Percentiles rank a stretch among this genome's conserved stretches.
Evolutionary conservation across 2,113 vertebrate genomes (phyloP).

Genomic region (Rafetus swinhoei): DNA sequence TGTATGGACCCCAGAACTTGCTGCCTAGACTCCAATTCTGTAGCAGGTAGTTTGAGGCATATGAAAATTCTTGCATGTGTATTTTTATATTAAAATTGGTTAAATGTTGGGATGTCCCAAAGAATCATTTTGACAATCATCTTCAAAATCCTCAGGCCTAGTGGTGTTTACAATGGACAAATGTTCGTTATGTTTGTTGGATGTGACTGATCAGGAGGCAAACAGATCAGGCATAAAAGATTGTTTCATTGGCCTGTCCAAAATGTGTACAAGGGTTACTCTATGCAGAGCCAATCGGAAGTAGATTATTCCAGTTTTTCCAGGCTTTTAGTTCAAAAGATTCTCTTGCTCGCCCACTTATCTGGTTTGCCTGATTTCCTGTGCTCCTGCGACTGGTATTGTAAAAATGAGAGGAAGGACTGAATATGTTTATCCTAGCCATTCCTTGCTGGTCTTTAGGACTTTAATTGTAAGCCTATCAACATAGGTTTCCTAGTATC

Average conservation of each 20-base stretch:
- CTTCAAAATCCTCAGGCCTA: neutral
- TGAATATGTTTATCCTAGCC: neutral
- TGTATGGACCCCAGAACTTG: fast-evolving
- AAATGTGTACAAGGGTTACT: neutral
- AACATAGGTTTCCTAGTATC: slow-evolving; percentile 30
- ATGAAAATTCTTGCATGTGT: neutral
- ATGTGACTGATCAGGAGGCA: neutral
- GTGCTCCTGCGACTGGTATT: slow-evolving; percentile 1
- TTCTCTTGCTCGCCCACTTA: neutral
- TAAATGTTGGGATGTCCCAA: neutral
- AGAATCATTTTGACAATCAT: neutral
- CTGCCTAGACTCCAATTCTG: neutral
- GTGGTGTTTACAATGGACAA: neutral
- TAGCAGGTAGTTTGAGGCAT: neutral
- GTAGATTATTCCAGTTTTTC: neutral
- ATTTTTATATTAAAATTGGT: neutral
- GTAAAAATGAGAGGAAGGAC: slow-evolving; percentile 22
- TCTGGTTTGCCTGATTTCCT: neutral
- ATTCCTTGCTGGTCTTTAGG: neutral
- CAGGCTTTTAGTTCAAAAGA: neutral
- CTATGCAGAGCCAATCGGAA: neutral
- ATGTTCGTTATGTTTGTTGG: neutral
- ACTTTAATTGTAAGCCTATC: neutral
- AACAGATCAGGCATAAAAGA: neutral
- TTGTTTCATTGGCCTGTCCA: fast-evolving